Evolutionary conservation across 2,113 vertebrate species (phyloP), one percentile per base, ranked within the genome.

Genomic region (Pachypanchax playfairii): DNA sequence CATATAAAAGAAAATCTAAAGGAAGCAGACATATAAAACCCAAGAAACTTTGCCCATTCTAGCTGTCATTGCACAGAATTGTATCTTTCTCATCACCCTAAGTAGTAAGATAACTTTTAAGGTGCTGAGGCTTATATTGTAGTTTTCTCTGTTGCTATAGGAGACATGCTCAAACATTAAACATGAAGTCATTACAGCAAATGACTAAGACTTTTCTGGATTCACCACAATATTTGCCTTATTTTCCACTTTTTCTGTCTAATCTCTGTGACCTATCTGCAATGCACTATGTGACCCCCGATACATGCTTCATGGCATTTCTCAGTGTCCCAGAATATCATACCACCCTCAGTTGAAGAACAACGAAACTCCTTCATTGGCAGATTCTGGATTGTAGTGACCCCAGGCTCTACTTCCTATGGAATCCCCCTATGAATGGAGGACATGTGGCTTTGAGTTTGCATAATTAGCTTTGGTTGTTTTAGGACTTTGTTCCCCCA

Each of bases 321-420:
- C 61, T 78, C 70, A 63, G 70, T 77, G 79, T 82, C 82, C 84
- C 83, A 87, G 79, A 85, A 84, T 39, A 87, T 46, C 64, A 50
- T 61, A 33, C 31, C 65, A 18, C 64, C 48, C 72, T 88, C 83
- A 76, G 78, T 80, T 49, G 22, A 26, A 49, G 72, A 85, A 90
- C 87, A 87, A 87, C 86, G 62, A 80, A 71, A 71, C 77, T 78
- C 73, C 74, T 87, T 88, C 79, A 80, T 50, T 18, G 7, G 58
- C 77, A 68, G 70, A 77, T 62, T 76, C 43, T 53, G 73, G 84
- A 71, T 69, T 73, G 44, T 73, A n/a, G 59, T 68, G 55, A 80
- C 87, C 71, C 64, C 72, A 33, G 82, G 87, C 80, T 70, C 75
- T 68, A 77, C 73, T 88, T 86, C 85, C 86, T 80, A 86, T 72